Conservation (phyloP, 2,113 vertebrate genomes). For the Lipophrys pholis region DNA sequence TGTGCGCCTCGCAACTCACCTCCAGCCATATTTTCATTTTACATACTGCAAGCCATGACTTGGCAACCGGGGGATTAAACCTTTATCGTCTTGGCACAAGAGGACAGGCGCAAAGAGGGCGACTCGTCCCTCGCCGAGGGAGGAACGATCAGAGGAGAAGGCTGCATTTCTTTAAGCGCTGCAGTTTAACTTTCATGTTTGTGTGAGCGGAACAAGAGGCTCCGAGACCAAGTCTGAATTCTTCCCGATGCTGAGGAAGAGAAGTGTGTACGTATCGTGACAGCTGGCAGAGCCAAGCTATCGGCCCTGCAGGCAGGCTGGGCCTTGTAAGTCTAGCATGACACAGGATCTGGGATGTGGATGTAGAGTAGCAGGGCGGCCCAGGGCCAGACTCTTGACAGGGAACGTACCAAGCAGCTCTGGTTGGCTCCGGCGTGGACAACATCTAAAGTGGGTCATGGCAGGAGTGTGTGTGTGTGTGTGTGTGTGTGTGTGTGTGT, state of each 20-base stretch:
- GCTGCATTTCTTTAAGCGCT: slow-evolving; percentile 9
- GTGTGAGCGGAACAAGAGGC: slow-evolving; percentile 44
- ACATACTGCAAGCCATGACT: slow-evolving; percentile 1
- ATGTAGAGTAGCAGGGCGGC: slow-evolving; percentile 37
- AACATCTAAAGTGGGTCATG: slow-evolving; percentile 72
- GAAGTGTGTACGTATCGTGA: slow-evolving; percentile 29
- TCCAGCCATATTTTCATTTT: slow-evolving; percentile 22
- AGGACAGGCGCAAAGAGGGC: slow-evolving; percentile 9
- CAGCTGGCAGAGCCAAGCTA: slow-evolving; percentile 60
- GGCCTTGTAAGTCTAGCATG: slow-evolving; percentile 52
- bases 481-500: slow-evolving; percentile 4
- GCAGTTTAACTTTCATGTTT: slow-evolving; percentile 54
- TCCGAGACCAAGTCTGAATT: slow-evolving; percentile 30
- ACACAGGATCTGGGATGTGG: slow-evolving; percentile 56
- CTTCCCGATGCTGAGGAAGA: slow-evolving; percentile 24
- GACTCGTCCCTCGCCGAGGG: slow-evolving; percentile 6
- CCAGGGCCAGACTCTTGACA: slow-evolving; percentile 57
- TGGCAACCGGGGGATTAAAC: slow-evolving; percentile 20
- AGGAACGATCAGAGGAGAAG: slow-evolving; percentile 30
- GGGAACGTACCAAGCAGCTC: slow-evolving; percentile 45
- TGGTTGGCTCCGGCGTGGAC: slow-evolving; percentile 50
- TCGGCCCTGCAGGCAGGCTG: slow-evolving; percentile 31
- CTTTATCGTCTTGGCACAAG: slow-evolving; percentile 22
- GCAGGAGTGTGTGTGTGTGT: slow-evolving; percentile 15
- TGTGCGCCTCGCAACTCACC: not conserved